Percentiles rank a stretch among this genome's conserved stretches.
Evolutionary conservation across 1,140 invertebrate genomes (phyloP).

Genomic region (Drosophila bifasciata): DNA sequence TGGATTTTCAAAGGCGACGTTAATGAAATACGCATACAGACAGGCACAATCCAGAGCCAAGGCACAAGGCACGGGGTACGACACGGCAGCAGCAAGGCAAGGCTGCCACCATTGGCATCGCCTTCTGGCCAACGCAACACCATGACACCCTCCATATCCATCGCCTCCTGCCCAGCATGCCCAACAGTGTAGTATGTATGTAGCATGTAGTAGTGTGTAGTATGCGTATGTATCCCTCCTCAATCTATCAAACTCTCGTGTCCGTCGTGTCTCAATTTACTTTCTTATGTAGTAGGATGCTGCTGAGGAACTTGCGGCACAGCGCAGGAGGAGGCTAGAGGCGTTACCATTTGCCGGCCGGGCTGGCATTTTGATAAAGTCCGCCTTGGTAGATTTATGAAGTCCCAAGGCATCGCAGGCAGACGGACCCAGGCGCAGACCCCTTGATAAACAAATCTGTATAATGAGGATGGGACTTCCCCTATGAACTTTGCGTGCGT

Average conservation of each 20-base stretch:
- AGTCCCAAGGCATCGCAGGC: slow-evolving; percentile 23
- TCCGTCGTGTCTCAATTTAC: slow-evolving; percentile 80
- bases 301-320: slow-evolving; percentile 54
- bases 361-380: slow-evolving; percentile 48
- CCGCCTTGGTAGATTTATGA: slow-evolving; percentile 47
- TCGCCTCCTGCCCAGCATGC: too few species aligned
- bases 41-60: slow-evolving; percentile 23
- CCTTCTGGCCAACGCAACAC: too few species aligned
- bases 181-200: too few species aligned
- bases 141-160: too few species aligned
- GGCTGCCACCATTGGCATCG: slow-evolving; percentile 1
- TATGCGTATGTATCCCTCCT: slow-evolving; percentile 57
- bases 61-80: background rate
- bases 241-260: slow-evolving; percentile 80
- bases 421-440: too few species aligned
- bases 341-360: background rate
- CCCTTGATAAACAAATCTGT: too few species aligned
- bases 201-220: background rate
- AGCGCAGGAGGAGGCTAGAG: background rate
- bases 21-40: slow-evolving; percentile 71
- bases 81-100: too few species aligned
- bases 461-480: too few species aligned
- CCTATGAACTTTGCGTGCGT: too few species aligned
- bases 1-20: slow-evolving; percentile 81
- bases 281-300: slow-evolving; percentile 69